These are phyloP conservation scores for Benthosema pterotum DNA, from an alignment of 2,797 vertebrate species.

Conservation along the genomic window DNA sequence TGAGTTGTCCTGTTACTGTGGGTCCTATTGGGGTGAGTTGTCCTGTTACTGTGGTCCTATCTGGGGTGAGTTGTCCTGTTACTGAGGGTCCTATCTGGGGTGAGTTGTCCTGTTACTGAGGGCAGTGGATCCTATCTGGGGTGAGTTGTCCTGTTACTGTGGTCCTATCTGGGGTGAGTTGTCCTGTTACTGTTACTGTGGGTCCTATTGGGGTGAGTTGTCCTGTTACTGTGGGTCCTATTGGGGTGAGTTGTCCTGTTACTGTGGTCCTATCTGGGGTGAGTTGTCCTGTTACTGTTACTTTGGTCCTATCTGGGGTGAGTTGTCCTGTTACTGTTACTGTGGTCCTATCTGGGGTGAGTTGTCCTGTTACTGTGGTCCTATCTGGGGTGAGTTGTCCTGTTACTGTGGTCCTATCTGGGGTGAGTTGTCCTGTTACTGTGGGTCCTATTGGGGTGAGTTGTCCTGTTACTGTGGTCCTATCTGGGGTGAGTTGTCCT, in stretches of 20 bases:
- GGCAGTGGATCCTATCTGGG: slow-evolving; percentile 94
- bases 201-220: slow-evolving; percentile 94
- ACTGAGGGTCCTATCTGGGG: slow-evolving; percentile 1
- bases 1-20: slow-evolving; percentile 82
- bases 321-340: no score
- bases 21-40: not conserved
- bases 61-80: slow-evolving; percentile 93
- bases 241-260: no score
- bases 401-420: slow-evolving; percentile 83
- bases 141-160: slow-evolving; percentile 86
- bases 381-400: not conserved
- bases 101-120: slow-evolving; percentile 67
- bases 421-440: slow-evolving; percentile 93
- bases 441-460: not conserved
- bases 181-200: slow-evolving; percentile 61
- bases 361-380: slow-evolving; percentile 65
- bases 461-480: slow-evolving; percentile 62
- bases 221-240: slow-evolving; percentile 7
- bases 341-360: slow-evolving; percentile 96
- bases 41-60: slow-evolving; percentile 79
- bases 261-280: slow-evolving; percentile 92
- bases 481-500: slow-evolving; percentile 94
- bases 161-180: not conserved
- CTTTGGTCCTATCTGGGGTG: not conserved
- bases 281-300: slow-evolving; percentile 76